Evolutionary conservation across 2,113 vertebrate genomes (phyloP).

Genomic region (Acinonyx jubatus): DNA sequence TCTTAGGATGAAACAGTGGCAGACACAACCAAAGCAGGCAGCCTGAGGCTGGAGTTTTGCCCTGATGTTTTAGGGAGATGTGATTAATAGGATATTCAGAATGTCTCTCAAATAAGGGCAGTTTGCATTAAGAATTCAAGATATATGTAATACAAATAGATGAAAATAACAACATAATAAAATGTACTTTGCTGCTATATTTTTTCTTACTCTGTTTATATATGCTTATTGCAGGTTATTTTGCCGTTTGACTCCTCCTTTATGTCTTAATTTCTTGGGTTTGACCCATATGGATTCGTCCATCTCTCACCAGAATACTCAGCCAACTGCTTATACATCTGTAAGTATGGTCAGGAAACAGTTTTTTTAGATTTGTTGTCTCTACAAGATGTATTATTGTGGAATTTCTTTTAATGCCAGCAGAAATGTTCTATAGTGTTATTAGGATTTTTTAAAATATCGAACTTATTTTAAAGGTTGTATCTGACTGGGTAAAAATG

Average conservation of each 20-base stretch:
- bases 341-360: conserved; percentile 84
- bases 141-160: not conserved
- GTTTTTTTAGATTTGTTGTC: not conserved
- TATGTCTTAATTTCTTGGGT: conserved; percentile 97
- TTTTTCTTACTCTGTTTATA: conserved; percentile 3
- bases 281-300: conserved; percentile 97
- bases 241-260: conserved; percentile 95
- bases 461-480: not conserved
- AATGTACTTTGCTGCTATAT: conserved; percentile 6
- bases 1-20: not conserved
- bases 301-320: conserved; percentile 90
- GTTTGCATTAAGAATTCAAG: conserved; percentile 1
- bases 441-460: not conserved
- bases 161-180: not conserved
- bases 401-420: conserved; percentile 8
- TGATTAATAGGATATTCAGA: not conserved
- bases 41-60: not conserved
- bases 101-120: not conserved
- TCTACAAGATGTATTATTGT: not conserved
- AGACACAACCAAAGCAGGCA: not conserved
- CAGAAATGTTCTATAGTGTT: not conserved
- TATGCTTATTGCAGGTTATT: conserved; percentile 89
- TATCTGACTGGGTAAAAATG: conserved; percentile 3
- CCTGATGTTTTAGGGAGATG: not conserved
- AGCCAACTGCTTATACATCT: conserved; percentile 95